These are phyloP conservation scores for Urocolius indicus DNA, from an alignment of 2,113 vertebrate genomes.

Conservation along the genomic window DNA sequence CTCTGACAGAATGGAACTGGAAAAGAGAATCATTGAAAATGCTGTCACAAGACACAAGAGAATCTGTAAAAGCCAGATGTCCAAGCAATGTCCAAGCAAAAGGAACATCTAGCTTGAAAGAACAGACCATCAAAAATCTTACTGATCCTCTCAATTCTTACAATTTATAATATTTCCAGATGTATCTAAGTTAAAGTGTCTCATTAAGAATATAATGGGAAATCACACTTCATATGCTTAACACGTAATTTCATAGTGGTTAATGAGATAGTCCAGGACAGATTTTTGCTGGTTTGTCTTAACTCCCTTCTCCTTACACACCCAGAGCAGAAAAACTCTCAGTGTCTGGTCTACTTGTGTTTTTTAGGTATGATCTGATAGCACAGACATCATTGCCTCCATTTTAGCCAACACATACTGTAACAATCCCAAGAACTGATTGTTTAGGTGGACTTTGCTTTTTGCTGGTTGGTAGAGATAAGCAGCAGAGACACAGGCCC, in stretches of 20 bases:
- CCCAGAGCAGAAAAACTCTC: background rate
- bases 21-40: background rate
- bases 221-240: constrained; percentile 9
- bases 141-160: constrained; percentile 11
- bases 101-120: background rate
- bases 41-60: background rate
- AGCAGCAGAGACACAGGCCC: background rate
- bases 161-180: background rate
- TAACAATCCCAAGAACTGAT: background rate
- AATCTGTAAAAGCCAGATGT: background rate
- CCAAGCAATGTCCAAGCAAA: background rate
- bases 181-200: constrained; percentile 19
- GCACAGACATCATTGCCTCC: background rate
- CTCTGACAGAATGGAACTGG: background rate
- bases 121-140: background rate
- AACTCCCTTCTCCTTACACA: background rate
- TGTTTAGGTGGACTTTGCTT: background rate
- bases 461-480: background rate
- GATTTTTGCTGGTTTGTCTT: background rate
- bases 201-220: constrained; percentile 4
- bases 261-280: background rate
- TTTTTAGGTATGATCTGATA: background rate
- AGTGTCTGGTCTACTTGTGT: background rate
- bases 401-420: background rate
- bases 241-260: background rate